Conservation (phyloP, 2,113 vertebrate species). For the Aphelocoma coerulescens region DNA sequence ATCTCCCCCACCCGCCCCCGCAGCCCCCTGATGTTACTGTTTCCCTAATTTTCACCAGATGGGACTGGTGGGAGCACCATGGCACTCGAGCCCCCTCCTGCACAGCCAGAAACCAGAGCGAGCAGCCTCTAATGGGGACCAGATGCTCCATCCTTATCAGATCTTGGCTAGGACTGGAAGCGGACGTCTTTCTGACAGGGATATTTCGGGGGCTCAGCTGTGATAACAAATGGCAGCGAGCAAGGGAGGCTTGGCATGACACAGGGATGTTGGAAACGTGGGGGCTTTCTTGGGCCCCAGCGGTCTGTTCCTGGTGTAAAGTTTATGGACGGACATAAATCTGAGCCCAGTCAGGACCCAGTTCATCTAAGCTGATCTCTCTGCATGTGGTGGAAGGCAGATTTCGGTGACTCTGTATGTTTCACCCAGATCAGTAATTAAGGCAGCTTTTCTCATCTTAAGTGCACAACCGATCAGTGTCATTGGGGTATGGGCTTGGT, state of each 20-base stretch:
- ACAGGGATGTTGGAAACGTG: neutral
- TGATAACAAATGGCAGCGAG: conserved; percentile 58
- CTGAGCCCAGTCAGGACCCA: neutral
- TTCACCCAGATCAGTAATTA: neutral
- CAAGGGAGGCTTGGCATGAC: conserved; percentile 28
- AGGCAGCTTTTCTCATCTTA: neutral
- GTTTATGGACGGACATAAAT: neutral
- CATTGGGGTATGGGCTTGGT: neutral
- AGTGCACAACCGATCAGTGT: accelerated
- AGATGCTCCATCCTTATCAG: conserved; percentile 66
- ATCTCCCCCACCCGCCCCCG: neutral
- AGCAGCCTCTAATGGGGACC: conserved; percentile 56
- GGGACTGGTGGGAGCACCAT: conserved; percentile 18
- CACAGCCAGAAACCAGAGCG: neutral
- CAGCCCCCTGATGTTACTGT: conserved; percentile 36
- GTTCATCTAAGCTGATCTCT: neutral
- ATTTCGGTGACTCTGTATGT: neutral
- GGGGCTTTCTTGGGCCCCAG: neutral
- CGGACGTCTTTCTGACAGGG: conserved; percentile 56
- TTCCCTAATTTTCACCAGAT: conserved; percentile 67
- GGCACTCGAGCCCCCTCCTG: neutral
- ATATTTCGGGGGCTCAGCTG: conserved; percentile 65
- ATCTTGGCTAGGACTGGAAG: conserved; percentile 51
- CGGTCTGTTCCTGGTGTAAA: neutral
- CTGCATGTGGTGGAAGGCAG: accelerated